Evolutionary conservation across 2,797 vertebrate species (phyloP).

Genomic region (Channa striata): DNA sequence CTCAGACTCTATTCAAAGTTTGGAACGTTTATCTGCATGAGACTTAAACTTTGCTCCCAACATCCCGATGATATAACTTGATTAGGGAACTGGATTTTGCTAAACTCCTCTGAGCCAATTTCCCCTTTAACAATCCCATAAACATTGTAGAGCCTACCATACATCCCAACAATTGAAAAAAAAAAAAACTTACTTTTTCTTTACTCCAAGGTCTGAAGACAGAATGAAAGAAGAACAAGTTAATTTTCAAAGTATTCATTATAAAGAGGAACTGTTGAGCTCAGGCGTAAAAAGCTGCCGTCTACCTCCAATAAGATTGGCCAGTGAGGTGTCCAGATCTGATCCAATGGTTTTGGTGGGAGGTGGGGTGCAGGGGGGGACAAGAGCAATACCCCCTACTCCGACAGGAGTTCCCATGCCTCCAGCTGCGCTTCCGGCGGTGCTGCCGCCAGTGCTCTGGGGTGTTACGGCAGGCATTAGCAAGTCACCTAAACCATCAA

Average conservation of each 20-base stretch:
- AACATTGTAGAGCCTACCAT: not conserved
- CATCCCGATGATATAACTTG: no score
- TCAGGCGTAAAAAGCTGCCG: not conserved
- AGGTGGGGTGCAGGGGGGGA: conserved; percentile 72
- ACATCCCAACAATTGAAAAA: conserved; percentile 13
- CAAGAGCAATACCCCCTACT: conserved; percentile 52
- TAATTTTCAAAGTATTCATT: not conserved
- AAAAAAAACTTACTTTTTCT: conserved; percentile 93
- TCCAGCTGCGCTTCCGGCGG: conserved; percentile 74
- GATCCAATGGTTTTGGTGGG: conserved; percentile 90
- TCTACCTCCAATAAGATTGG: conserved; percentile 96
- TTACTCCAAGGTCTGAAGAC: conserved; percentile 93
- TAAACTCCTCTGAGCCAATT: not conserved
- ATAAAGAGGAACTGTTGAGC: not conserved
- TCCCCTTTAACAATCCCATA: not conserved
- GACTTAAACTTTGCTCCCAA: no score
- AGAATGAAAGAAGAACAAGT: conserved; percentile 22
- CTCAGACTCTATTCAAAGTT: no score
- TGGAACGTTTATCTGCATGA: no score
- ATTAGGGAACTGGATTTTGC: not conserved
- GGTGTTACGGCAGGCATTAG: conserved; percentile 96
- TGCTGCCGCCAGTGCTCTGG: conserved; percentile 88
- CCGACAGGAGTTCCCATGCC: conserved; percentile 71
- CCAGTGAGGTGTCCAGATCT: conserved; percentile 95
- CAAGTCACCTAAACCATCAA: conserved; percentile 96